Percentiles rank a stretch among this genome's conserved stretches.
Conservation (phyloP, 2,113 vertebrate genomes). For the Rafetus swinhoei region DNA sequence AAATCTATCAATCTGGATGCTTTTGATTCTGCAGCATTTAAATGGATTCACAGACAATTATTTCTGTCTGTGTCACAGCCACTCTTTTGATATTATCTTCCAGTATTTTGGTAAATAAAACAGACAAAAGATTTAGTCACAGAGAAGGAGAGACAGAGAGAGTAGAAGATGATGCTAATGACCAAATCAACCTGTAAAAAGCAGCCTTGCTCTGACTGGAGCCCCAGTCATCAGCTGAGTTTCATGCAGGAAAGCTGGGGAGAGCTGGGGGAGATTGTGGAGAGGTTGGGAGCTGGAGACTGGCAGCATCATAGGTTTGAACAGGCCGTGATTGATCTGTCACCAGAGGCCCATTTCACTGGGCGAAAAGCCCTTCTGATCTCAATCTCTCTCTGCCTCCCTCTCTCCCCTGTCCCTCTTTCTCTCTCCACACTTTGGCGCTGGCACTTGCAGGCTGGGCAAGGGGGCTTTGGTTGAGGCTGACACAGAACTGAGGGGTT, state of each 20-base stretch:
- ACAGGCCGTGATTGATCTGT: slow-evolving; percentile 78
- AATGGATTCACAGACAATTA: background rate
- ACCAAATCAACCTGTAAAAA: slow-evolving; percentile 67
- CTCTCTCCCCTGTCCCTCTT: slow-evolving; percentile 42
- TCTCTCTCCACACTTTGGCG: slow-evolving; percentile 6
- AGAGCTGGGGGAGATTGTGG: slow-evolving; percentile 62
- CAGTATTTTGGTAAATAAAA: slow-evolving; percentile 32
- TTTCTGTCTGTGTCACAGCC: background rate
- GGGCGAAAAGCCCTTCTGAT: slow-evolving; percentile 68
- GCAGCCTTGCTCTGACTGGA: slow-evolving; percentile 64
- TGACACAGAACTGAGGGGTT: slow-evolving; percentile 45
- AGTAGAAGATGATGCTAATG: slow-evolving; percentile 57
- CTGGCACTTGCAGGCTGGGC: slow-evolving; percentile 72
- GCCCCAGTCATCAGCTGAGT: slow-evolving; percentile 72
- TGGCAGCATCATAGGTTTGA: slow-evolving; percentile 75
- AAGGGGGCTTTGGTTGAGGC: slow-evolving; percentile 44
- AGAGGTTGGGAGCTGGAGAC: slow-evolving; percentile 64
- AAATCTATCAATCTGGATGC: background rate
- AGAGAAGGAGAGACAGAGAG: slow-evolving; percentile 10
- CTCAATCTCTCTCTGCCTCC: slow-evolving; percentile 56
- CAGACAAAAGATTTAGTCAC: slow-evolving; percentile 4
- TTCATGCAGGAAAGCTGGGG: slow-evolving; percentile 53
- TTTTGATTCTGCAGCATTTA: background rate
- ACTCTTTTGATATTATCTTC: slow-evolving; percentile 8
- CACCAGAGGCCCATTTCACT: slow-evolving; percentile 75